phyloP scores from a whole-genome alignment of 2,113 vertebrate genomes.

The Harpagus bidentatus region DNA sequence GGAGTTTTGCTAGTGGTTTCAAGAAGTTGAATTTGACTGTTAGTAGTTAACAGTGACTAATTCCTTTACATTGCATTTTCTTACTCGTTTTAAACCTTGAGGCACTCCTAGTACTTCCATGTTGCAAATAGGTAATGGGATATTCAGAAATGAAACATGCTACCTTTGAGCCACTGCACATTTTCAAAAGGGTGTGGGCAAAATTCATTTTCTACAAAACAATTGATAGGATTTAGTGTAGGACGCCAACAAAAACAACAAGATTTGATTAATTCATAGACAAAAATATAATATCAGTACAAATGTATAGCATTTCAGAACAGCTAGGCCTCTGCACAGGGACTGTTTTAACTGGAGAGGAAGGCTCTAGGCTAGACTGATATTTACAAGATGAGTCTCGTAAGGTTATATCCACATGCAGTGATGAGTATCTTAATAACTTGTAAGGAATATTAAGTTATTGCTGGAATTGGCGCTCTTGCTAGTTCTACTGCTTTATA shows the following conservation, averaged over 20 bases:
- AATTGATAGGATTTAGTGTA: conserved; percentile 24
- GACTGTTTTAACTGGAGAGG: background rate
- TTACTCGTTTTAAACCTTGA: too few species aligned
- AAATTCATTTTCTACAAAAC: conserved; percentile 57
- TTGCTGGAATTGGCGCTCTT: background rate
- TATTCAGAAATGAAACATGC: background rate
- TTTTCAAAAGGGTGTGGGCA: conserved; percentile 21
- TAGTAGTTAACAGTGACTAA: too few species aligned
- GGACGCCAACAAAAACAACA: conserved; percentile 45
- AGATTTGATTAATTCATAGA: conserved; percentile 4
- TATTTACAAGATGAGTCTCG: background rate
- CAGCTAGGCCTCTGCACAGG: background rate
- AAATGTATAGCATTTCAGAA: conserved; percentile 1
- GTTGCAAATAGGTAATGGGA: too few species aligned
- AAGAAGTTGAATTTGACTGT: too few species aligned
- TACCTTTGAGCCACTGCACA: background rate
- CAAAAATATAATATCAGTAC: background rate
- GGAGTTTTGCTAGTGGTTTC: too few species aligned
- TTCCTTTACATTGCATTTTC: too few species aligned
- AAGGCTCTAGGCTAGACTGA: background rate
- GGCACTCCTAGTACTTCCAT: too few species aligned
- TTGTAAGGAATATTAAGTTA: background rate
- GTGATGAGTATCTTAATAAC: background rate
- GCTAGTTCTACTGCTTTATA: background rate
- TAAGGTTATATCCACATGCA: background rate